These are phyloP conservation scores for Molanna angustata DNA, from an alignment of 2,888 invertebrate species.

Conservation along the genomic window DNA sequence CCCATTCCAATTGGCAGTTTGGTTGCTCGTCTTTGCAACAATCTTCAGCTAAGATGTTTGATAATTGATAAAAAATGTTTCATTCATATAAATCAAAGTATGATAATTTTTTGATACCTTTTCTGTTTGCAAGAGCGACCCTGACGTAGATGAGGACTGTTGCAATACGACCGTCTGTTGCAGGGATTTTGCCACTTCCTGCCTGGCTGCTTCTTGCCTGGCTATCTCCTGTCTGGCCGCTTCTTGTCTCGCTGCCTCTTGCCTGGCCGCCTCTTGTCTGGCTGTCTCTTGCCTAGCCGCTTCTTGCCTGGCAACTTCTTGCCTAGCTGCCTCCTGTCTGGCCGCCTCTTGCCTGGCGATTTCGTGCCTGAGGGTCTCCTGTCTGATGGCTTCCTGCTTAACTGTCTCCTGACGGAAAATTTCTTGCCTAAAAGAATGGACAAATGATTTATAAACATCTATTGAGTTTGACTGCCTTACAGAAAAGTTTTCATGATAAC, in stretches of 20 bases:
- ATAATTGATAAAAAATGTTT: not conserved
- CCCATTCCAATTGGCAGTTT: too few relatives aligned
- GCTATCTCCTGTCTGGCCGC: slow-evolving; percentile 1
- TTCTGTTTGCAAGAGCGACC: slow-evolving; percentile 32
- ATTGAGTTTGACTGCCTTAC: too few relatives aligned
- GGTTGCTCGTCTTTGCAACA: too few relatives aligned
- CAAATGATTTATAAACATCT: too few relatives aligned
- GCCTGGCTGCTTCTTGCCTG: not conserved
- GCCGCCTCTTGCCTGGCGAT: not conserved
- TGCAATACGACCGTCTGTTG: slow-evolving; percentile 29
- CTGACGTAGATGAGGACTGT: slow-evolving; percentile 12
- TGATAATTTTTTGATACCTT: slow-evolving; percentile 7
- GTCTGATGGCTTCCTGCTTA: slow-evolving; percentile 3
- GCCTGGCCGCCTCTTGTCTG: not conserved
- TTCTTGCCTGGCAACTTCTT: slow-evolving; percentile 4
- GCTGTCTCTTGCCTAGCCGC: slow-evolving; percentile 3
- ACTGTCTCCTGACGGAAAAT: not conserved
- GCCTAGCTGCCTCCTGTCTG: not conserved
- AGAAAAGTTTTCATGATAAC: too few relatives aligned
- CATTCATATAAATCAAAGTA: not conserved
- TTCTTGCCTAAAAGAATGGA: slow-evolving; percentile 10
- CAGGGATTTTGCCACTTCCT: not conserved
- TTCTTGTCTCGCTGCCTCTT: slow-evolving; percentile 7
- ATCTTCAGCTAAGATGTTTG: too few relatives aligned
- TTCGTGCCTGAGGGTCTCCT: slow-evolving; percentile 5